Evolutionary conservation across 2,113 vertebrate species (phyloP), one percentile per base, ranked within the genome.

Genomic region (Amphiprion percula): DNA sequence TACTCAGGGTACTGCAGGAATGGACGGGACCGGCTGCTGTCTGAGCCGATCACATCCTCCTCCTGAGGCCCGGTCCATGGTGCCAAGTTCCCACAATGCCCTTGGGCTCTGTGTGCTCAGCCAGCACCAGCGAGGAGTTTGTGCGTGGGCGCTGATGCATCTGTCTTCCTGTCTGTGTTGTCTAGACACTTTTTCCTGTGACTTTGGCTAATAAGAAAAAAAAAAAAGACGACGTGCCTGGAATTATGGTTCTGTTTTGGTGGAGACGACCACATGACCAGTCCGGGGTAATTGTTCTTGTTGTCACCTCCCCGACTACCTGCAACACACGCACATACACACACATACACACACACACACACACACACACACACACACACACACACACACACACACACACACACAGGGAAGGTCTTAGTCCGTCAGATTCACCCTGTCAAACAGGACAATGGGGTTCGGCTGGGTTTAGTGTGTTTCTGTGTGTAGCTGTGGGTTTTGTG

Each of bases 341-440:
- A 12, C 39, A 11, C 39, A 9, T 4, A 4, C 4, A 41, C 39
- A 39, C 6, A 39, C 6, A 10, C 39, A 1, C 6, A 12, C 39
- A 44, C 41, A 44, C 11, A 44, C 11, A 15, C 41, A 44, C 41
- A 12, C 39, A 41, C 39, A 12, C 39, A 12, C 39, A 12, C 39
- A 1, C 39, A 10, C 6, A 41, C 39, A 44, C 41, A 44, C 11
- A 41, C 39, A 12, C 39, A 10, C 39, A 10, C 6, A 41, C 39
- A 15, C 41, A 44, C 41, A 16, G 11, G 26, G 15, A 11, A 56
- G 28, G 59, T 73, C 63, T 61, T 15, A 33, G 41, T 26, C 50
- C 26, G 19, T 84, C 70, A 79, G 79, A 78, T 41, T 68, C 78
- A 44, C 74, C 26, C 74, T 80, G 64, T 67, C 75, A 76, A 76